A percentile compares a stretch with the other conserved stretches of the same genome.
Conservation (phyloP, 2,888 invertebrate species). For the Scaeva pyrastri region DNA sequence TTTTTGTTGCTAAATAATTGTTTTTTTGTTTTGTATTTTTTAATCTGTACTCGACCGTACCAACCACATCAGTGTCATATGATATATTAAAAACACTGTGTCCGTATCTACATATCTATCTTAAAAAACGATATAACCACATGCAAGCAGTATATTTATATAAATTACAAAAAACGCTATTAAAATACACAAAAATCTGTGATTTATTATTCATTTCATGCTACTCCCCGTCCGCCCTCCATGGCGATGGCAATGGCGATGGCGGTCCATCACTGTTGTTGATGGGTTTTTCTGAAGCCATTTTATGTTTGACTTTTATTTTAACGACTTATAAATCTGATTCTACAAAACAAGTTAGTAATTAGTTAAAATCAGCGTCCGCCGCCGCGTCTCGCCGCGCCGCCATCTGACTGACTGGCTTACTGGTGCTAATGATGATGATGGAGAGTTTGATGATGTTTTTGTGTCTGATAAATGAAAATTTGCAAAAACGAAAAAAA, state of each 20-base stretch:
- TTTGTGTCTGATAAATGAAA: slow-evolving; percentile 20
- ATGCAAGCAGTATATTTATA: background rate
- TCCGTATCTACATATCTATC: background rate
- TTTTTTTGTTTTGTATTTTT: slow-evolving; percentile 8
- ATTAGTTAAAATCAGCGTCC: slow-evolving; percentile 48
- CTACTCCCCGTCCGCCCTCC: too few species aligned
- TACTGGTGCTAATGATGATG: slow-evolving; percentile 1
- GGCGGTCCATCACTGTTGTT: slow-evolving; percentile 7
- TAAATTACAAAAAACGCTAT: slow-evolving; percentile 11
- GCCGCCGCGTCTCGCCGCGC: too few species aligned
- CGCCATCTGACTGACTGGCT: too few species aligned
- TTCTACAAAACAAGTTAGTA: slow-evolving; percentile 49
- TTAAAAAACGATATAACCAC: background rate
- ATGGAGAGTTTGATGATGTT: slow-evolving; percentile 1
- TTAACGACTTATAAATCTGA: slow-evolving; percentile 25
- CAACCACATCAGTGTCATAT: slow-evolving; percentile 30
- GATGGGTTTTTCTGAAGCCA: slow-evolving; percentile 27
- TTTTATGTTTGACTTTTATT: slow-evolving; percentile 29
- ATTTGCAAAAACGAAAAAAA: slow-evolving; percentile 5
- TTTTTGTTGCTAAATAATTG: background rate
- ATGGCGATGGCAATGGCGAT: too few species aligned
- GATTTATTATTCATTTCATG: slow-evolving; percentile 31
- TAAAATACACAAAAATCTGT: slow-evolving; percentile 23
- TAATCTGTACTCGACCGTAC: slow-evolving; percentile 22
- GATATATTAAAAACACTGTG: background rate